Conservation (phyloP, 2,113 vertebrate species). For the Callipepla californica region DNA sequence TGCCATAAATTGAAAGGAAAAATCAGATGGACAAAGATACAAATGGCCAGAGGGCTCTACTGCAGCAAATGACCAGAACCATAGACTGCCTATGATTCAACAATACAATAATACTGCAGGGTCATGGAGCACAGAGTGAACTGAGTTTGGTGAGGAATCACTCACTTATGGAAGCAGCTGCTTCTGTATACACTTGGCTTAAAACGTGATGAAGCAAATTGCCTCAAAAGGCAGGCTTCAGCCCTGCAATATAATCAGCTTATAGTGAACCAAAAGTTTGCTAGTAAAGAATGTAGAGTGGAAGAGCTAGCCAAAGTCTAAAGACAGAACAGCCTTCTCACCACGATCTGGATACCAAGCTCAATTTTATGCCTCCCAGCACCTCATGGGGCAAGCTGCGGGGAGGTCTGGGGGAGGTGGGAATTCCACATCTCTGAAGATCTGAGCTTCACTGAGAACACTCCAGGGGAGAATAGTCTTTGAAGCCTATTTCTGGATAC, state of each 20-base stretch:
- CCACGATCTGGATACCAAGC: background rate
- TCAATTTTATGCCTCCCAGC: background rate
- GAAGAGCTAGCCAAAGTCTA: background rate
- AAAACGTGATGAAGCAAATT: background rate
- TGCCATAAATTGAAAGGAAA: background rate
- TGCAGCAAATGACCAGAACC: background rate
- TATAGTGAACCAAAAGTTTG: background rate
- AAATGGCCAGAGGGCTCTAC: background rate
- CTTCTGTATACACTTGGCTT: background rate
- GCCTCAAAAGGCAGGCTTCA: background rate
- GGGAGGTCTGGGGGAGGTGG: background rate
- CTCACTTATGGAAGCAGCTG: background rate
- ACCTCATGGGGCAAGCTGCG: background rate
- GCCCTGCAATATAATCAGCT: background rate
- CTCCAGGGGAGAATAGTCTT: constrained; percentile 18
- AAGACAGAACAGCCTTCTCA: background rate
- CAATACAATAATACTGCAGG: background rate
- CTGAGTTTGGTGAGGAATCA: accelerated
- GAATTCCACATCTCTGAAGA: constrained; percentile 50
- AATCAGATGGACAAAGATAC: background rate
- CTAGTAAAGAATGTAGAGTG: background rate
- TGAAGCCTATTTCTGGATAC: constrained; percentile 58
- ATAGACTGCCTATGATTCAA: background rate
- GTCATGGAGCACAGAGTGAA: background rate
- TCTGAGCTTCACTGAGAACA: background rate